These are phyloP conservation scores for Polia nebulosa DNA, from an alignment of 2,888 invertebrate species.

Conservation along the genomic window DNA sequence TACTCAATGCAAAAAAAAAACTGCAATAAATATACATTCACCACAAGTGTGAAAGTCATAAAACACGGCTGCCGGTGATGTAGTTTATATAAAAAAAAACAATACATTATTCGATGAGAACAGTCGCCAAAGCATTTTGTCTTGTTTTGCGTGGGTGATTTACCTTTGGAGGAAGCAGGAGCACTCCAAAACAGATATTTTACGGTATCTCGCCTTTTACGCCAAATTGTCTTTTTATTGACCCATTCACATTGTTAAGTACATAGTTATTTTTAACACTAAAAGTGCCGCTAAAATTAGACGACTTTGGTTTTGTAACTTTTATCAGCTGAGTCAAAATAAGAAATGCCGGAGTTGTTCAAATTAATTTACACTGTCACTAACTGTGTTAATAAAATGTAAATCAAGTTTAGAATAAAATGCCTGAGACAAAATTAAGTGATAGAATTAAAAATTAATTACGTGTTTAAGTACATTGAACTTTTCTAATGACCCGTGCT, in stretches of 20 bases:
- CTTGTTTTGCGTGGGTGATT: conserved; percentile 51
- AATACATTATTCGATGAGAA: conserved; percentile 13
- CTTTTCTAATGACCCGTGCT: conserved; percentile 1
- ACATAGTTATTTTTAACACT: conserved; percentile 33
- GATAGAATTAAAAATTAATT: background rate
- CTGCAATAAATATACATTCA: conserved; percentile 3
- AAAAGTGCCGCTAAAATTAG: conserved; percentile 30
- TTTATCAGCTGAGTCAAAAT: conserved; percentile 19
- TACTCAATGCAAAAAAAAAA: background rate
- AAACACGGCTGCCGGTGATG: conserved; percentile 31
- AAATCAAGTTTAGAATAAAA: background rate
- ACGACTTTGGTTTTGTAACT: background rate
- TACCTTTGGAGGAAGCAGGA: conserved; percentile 49
- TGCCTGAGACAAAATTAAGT: conserved; percentile 3
- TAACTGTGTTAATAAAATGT: background rate
- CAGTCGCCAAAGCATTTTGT: conserved; percentile 22
- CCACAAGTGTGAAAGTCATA: conserved; percentile 25
- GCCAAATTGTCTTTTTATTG: conserved; percentile 55
- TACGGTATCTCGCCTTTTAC: conserved; percentile 68
- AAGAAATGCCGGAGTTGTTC: background rate
- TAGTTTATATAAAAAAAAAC: conserved; percentile 14
- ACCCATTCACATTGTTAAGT: conserved; percentile 17
- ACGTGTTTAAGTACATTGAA: conserved; percentile 31
- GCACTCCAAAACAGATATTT: conserved; percentile 57
- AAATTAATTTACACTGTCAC: conserved; percentile 4